phyloP scores from a whole-genome alignment of 2,113 vertebrate genomes.

The Patagioenas fasciata region DNA sequence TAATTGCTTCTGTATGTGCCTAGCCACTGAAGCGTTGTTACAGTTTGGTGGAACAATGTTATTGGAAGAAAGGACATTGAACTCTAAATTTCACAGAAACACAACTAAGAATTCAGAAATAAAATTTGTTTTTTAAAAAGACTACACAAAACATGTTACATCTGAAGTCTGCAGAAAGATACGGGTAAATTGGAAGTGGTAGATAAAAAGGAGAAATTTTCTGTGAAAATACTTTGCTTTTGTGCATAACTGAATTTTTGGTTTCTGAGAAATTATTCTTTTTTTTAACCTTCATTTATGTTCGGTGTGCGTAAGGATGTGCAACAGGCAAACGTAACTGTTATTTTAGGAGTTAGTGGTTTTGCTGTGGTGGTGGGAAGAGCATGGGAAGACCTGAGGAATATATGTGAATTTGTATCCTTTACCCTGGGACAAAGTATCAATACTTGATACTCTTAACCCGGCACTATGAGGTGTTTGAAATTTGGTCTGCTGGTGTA shows the following conservation, averaged over 20 bases:
- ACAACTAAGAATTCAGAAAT: neutral
- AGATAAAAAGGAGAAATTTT: neutral
- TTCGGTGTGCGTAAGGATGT: neutral
- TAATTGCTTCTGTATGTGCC: neutral
- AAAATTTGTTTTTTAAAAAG: neutral
- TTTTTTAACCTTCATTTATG: neutral
- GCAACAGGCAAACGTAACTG: neutral
- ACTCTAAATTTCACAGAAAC: neutral
- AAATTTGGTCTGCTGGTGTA: neutral
- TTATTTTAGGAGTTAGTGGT: neutral
- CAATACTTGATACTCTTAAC: neutral
- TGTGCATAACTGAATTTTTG: rapidly evolving
- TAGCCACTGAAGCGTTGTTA: neutral
- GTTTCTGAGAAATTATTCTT: neutral
- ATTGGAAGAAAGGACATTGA: neutral
- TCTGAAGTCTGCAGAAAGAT: neutral
- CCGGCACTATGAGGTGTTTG: neutral
- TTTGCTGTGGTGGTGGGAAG: neutral
- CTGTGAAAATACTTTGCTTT: neutral
- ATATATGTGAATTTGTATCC: neutral
- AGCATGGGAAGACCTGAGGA: neutral
- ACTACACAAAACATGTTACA: neutral
- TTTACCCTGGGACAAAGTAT: neutral
- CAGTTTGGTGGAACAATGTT: neutral
- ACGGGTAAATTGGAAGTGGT: neutral